These are phyloP conservation scores for Onthophagus sagittarius DNA, from an alignment of 2,888 invertebrate species.

Conservation along the genomic window DNA sequence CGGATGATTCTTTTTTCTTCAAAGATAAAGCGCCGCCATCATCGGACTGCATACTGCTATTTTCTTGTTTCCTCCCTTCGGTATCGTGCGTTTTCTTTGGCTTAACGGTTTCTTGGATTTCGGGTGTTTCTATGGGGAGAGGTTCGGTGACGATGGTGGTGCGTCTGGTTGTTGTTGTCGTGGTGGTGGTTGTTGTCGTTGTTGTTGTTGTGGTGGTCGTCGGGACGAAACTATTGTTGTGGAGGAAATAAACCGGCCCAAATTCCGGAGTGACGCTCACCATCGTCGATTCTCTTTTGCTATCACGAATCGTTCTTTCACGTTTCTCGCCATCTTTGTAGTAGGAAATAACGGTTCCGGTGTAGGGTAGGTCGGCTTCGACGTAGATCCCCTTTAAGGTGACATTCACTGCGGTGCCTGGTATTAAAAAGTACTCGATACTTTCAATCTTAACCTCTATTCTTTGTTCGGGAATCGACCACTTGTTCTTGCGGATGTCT, in stretches of 20 bases:
- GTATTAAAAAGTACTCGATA: slow-evolving; percentile 58
- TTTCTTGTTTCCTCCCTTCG: slow-evolving; percentile 42
- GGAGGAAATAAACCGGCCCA: slow-evolving; percentile 72
- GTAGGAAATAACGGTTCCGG: slow-evolving; percentile 65
- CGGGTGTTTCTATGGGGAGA: slow-evolving; percentile 44
- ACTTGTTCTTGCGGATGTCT: slow-evolving; percentile 55
- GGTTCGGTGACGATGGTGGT: slow-evolving; percentile 58
- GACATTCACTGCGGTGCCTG: slow-evolving; percentile 79
- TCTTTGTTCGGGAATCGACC: slow-evolving; percentile 59
- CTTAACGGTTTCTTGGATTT: slow-evolving; percentile 32
- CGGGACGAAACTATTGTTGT: slow-evolving; percentile 73
- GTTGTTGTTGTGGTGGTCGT: slow-evolving; percentile 66
- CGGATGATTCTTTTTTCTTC: slow-evolving; percentile 40
- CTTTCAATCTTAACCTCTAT: slow-evolving; percentile 53
- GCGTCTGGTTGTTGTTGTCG: slow-evolving; percentile 53
- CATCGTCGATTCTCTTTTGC: slow-evolving; percentile 62
- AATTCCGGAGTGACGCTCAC: slow-evolving; percentile 67
- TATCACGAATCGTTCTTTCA: slow-evolving; percentile 60
- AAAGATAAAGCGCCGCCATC: slow-evolving; percentile 46
- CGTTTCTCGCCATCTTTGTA: slow-evolving; percentile 61
- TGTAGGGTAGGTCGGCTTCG: slow-evolving; percentile 70
- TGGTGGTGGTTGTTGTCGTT: slow-evolving; percentile 51
- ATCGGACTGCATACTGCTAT: slow-evolving; percentile 42
- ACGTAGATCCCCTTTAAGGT: slow-evolving; percentile 71
- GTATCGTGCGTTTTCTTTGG: slow-evolving; percentile 18